phyloP scores from a whole-genome alignment of 2,113 vertebrate genomes.

The Macquaria ambigua region DNA sequence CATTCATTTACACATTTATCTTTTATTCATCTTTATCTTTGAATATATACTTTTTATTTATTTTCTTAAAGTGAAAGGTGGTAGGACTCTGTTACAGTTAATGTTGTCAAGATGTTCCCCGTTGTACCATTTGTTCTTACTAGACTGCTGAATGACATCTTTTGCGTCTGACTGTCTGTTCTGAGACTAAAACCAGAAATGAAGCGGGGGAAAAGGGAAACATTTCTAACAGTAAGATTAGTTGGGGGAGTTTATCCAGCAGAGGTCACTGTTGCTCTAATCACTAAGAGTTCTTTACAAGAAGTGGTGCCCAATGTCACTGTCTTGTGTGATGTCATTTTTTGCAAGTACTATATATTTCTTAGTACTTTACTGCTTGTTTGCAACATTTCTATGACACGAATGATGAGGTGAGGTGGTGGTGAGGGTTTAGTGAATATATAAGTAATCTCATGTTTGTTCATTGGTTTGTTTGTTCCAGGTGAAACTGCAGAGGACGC shows the following conservation, averaged over 20 bases:
- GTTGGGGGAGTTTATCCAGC: constrained; percentile 46
- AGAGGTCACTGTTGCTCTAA: constrained; percentile 65
- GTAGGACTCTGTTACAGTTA: neutral
- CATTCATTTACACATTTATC: neutral
- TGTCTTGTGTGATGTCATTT: neutral
- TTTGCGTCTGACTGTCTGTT: neutral
- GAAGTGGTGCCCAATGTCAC: neutral
- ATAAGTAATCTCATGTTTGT: neutral
- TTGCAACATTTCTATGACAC: neutral
- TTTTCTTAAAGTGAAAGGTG: neutral
- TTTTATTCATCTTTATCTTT: neutral
- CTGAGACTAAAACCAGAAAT: neutral
- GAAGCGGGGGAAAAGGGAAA: neutral
- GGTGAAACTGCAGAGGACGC: constrained; percentile 30
- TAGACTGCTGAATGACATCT: neutral
- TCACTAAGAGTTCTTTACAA: neutral
- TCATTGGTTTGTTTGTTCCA: constrained; percentile 26
- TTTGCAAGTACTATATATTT: neutral
- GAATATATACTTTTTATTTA: neutral
- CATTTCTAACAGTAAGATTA: neutral
- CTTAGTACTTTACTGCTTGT: neutral
- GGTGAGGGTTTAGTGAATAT: neutral
- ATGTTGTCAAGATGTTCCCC: neutral
- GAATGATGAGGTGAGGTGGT: neutral
- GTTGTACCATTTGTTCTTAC: neutral